phyloP scores from a whole-genome alignment of 2,888 invertebrate species.

The Asteroscopus sphinx region DNA sequence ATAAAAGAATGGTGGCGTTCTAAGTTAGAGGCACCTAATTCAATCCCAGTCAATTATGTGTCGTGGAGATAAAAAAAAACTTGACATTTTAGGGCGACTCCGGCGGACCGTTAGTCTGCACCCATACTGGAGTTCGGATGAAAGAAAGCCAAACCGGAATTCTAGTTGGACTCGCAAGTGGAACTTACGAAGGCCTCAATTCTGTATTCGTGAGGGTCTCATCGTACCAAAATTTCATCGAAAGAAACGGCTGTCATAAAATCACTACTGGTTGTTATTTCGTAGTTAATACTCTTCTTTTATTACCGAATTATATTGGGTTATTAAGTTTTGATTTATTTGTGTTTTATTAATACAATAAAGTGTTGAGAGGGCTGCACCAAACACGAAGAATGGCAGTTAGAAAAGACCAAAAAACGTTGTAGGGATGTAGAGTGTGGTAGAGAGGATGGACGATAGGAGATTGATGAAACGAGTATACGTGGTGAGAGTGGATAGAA shows the following conservation, averaged over 20 bases:
- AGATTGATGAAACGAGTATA: no score
- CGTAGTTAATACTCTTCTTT: slow-evolving; percentile 2
- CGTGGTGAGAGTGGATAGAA: no score
- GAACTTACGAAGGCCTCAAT: neutral
- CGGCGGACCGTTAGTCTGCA: slow-evolving; percentile 35
- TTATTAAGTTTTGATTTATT: slow-evolving; percentile 22
- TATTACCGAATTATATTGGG: slow-evolving; percentile 22
- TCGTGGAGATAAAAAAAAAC: no score
- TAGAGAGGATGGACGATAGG: no score
- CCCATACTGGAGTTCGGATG: neutral
- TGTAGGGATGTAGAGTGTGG: no score
- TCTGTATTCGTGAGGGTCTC: slow-evolving; percentile 37
- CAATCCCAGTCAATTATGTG: no score
- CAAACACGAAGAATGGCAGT: no score
- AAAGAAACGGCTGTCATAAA: slow-evolving; percentile 8
- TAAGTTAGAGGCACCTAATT: no score
- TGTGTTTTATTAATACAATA: neutral
- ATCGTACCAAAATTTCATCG: slow-evolving; percentile 18
- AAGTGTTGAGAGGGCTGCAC: neutral
- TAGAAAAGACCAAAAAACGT: no score
- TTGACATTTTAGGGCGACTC: slow-evolving; percentile 36
- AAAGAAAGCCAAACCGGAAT: slow-evolving; percentile 4
- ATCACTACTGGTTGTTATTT: neutral
- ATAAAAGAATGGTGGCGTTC: no score
- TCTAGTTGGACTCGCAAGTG: slow-evolving; percentile 40